Evolutionary conservation across 2,113 vertebrate genomes (phyloP).

Genomic region (Chaetorhynchus papuensis): DNA sequence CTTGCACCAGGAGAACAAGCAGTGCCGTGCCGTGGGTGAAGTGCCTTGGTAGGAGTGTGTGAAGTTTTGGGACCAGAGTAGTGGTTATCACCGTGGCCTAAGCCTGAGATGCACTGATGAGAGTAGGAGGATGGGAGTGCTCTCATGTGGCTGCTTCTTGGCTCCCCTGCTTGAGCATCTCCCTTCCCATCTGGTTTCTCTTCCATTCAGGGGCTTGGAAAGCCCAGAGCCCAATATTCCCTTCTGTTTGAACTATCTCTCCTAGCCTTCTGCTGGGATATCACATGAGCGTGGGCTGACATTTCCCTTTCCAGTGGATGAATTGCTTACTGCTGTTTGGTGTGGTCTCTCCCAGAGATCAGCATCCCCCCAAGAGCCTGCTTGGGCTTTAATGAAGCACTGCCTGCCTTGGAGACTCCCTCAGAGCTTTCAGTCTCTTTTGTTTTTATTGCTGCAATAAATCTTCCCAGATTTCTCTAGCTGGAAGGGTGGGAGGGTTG

Average conservation of each 20-base stretch:
- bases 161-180: background rate
- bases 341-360: background rate
- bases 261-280: background rate
- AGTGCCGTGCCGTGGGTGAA: background rate
- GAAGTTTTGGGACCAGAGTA: background rate
- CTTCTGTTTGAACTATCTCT: background rate
- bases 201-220: background rate
- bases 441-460: slow-evolving; percentile 55
- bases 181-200: background rate
- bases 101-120: background rate
- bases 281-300: background rate
- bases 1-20: rapidly evolving
- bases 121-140: background rate
- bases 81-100: background rate
- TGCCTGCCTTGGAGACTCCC: background rate
- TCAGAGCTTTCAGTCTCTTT: slow-evolving; percentile 1
- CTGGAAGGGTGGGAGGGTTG: slow-evolving; percentile 3
- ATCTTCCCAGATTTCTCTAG: slow-evolving; percentile 25
- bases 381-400: slow-evolving; percentile 39
- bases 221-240: background rate
- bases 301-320: background rate
- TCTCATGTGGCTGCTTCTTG: background rate
- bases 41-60: background rate
- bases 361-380: slow-evolving; percentile 8
- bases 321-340: background rate